Evolutionary conservation across 2,797 vertebrate species (phyloP), one percentile per base, ranked within the genome.

Genomic region (Microtus obscurus): DNA sequence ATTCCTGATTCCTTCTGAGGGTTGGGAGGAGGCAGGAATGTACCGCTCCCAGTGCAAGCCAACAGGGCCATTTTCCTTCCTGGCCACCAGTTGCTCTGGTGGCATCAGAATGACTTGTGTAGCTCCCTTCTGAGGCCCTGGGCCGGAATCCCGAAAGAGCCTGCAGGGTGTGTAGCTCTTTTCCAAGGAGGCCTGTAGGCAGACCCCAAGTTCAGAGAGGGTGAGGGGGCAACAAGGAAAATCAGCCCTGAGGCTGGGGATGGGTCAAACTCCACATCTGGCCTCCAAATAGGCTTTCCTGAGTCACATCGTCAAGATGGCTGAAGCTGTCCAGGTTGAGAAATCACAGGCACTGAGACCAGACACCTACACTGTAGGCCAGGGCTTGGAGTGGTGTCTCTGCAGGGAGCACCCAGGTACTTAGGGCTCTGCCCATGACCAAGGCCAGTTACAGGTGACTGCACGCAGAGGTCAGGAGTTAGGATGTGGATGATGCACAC

Each of bases 281-380:
- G 87, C 86, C 59, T 83, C 76, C 45, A 56, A n/a, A n/a, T 0
- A 61, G 69, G 87, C 83, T 86, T 85, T 94, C 61, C 77, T 48
- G 74, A 61, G 86, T 92, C 89, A 80, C 43, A 53, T 87, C 65
- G 45, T 74, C 94, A 90, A 71, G 79, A 89, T 76, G 87, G 91
- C 95, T 34, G 0, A 23, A 43, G 74, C 43, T 48, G 16, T 92
- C 74, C 94, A 43, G 76, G 89, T 59, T 59, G 56, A 88, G 73
- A 90, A 92, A 92, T 74, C 34, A 31, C 34, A 37, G 92, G 83
- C 31, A 80, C 37, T 56, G 37, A 51, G 3, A 51, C 56, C 90
- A 71, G 89, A 51, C 77, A 87, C 81, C 87, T 87, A 79, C 80
- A 71, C 0, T n/a, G 80, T 16, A 67, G 87, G 85, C 80, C 31